Percentiles rank a stretch among this genome's conserved stretches.
These are phyloP conservation scores for Sarcophaga rosellei DNA, from an alignment of 2,888 invertebrate genomes.

Conservation along the genomic window DNA sequence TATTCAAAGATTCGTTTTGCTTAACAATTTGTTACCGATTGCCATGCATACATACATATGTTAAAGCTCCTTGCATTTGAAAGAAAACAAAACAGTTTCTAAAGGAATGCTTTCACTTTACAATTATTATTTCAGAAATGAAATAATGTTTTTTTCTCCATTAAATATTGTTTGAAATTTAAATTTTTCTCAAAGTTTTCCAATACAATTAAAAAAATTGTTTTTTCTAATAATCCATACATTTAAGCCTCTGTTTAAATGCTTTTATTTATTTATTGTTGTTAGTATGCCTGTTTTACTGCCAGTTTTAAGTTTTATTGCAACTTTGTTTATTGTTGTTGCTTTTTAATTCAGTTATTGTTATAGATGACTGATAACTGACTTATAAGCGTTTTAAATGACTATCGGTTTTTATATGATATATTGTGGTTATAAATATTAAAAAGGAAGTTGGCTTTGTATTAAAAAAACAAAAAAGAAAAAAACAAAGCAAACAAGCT, in stretches of 20 bases:
- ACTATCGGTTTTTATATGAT: constrained; percentile 45
- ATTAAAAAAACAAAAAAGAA: not conserved
- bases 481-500: too few relatives aligned
- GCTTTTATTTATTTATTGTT: constrained; percentile 20
- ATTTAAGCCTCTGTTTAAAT: constrained; percentile 28
- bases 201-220: too few relatives aligned
- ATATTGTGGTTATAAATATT: constrained; percentile 44
- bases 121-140: too few relatives aligned
- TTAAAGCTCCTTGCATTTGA: constrained; percentile 12
- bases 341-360: constrained; percentile 43
- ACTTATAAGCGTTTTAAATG: constrained; percentile 49
- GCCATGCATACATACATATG: constrained; percentile 37
- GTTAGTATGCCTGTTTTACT: constrained; percentile 4
- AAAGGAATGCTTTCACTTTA: constrained; percentile 7
- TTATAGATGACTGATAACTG: constrained; percentile 62
- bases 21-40: constrained; percentile 67
- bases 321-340: constrained; percentile 44
- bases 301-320: constrained; percentile 39
- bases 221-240: not conserved
- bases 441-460: constrained; percentile 34
- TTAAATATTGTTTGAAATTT: not conserved
- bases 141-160: too few relatives aligned
- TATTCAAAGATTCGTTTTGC: constrained; percentile 70
- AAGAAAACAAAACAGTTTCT: constrained; percentile 6
- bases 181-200: not conserved